Conservation (phyloP, 2,888 invertebrate species). For the Isoperla grammatica region DNA sequence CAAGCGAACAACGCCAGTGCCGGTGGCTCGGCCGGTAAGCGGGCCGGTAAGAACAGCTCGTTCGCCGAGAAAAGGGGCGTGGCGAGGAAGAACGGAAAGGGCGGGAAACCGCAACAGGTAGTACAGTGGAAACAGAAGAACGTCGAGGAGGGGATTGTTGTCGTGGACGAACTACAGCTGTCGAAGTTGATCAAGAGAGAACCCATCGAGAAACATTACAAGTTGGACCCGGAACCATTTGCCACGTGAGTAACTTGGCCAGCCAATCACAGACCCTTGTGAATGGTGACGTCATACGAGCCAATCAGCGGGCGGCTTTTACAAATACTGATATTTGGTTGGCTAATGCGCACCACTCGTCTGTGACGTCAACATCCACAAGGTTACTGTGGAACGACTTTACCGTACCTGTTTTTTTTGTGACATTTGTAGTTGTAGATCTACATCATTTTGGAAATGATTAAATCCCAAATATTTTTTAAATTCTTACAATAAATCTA, state of each 20-base stretch:
- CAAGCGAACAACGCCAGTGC: not conserved
- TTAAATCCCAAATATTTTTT: no score
- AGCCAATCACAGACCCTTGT: no score
- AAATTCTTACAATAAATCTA: no score
- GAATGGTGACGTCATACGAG: no score
- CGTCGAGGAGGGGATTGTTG: conserved; percentile 46
- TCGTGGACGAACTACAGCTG: conserved; percentile 45
- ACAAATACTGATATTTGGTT: not conserved
- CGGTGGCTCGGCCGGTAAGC: conserved; percentile 11
- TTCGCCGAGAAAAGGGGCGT: conserved; percentile 20
- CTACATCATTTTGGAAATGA: no score
- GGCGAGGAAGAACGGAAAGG: not conserved
- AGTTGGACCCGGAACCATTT: conserved; percentile 48
- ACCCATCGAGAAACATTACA: conserved; percentile 49
- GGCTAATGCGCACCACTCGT: no score
- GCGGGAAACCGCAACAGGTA: conserved; percentile 16
- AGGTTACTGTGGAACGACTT: no score
- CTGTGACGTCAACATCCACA: no score
- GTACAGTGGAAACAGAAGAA: conserved; percentile 48
- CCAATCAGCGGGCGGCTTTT: not conserved
- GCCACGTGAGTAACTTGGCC: conserved; percentile 49
- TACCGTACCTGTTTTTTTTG: no score
- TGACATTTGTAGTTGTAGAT: no score
- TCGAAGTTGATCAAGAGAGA: conserved; percentile 47
- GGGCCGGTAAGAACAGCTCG: not conserved